Conservation (phyloP, 2,888 invertebrate species). For the Ophion obscuratus region DNA sequence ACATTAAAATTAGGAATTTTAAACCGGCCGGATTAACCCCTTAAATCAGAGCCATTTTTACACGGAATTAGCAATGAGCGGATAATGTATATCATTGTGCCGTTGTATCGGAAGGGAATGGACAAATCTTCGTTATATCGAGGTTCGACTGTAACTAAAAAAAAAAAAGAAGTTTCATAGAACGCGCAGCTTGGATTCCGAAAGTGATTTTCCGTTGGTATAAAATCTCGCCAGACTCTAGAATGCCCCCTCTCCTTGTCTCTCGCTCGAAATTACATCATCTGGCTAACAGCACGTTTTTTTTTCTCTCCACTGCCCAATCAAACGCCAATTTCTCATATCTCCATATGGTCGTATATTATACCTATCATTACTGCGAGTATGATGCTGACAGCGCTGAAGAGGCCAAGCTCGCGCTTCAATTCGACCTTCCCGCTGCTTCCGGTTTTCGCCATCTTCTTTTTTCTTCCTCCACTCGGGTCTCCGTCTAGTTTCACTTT, state of each 20-base stretch:
- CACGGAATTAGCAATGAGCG: too few species aligned
- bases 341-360: slow-evolving; percentile 26
- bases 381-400: slow-evolving; percentile 93
- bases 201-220: not conserved
- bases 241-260: not conserved
- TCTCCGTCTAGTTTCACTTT: slow-evolving; percentile 35
- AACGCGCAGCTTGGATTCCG: not conserved
- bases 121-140: too few species aligned
- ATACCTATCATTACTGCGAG: slow-evolving; percentile 95
- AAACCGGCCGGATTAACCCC: too few species aligned
- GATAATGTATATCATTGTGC: too few species aligned
- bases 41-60: too few species aligned
- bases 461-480: slow-evolving; percentile 40
- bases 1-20: too few species aligned
- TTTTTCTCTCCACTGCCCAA: not conserved
- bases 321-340: not conserved
- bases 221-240: not conserved
- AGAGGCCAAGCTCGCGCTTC: slow-evolving; percentile 90
- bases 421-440: slow-evolving; percentile 85
- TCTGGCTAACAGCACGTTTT: not conserved
- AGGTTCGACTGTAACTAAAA: too few species aligned
- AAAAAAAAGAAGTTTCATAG: too few species aligned
- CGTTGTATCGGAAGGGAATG: too few species aligned
- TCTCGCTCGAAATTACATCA: slow-evolving; percentile 25
- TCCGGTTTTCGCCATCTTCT: slow-evolving; percentile 41